Base-by-base conservation (phyloP, 2,113 vertebrate genomes). In the Caranx melampygus region DNA sequence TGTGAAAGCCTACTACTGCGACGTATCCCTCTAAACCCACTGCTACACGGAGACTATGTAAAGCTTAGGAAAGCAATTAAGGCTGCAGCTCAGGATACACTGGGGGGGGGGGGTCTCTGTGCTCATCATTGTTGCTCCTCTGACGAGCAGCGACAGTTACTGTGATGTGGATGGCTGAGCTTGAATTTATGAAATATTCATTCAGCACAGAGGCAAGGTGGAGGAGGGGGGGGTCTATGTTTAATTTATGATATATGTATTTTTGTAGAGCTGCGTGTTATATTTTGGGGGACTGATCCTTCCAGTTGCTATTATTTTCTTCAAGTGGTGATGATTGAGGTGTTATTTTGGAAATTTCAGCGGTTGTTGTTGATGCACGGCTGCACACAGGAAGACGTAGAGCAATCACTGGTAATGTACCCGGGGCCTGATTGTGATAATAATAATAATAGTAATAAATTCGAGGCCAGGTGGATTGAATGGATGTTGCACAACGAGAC, bases 151-250 rank as follows among this genome's bases (percentile, higher is more conserved):
- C 37, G 86, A 91, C 88, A 90, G 79, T 62, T 65, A 66, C 67
- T 64, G 51, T 55, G 86, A 87, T 83, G 89, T 75, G 88, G 66
- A 89, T 85, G 88, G 74, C 79, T 89, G 86, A 83, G 85, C 79
- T 75, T 72, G 62, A 75, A 84, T 85, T 75, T 74, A 93, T 94
- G 74, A 93, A 94, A 93, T 93, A 93, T 94, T 93, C 72, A 94
- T 94, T 89, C 16, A 70, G 74, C 72, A 72, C 61, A 35, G 35
- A 70, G 47, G 18, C 33, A 58, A 65, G 69, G 54, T 55, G 70
- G 61, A 21, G 69, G 88, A 68, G 82, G 61, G 49, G 69, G 89
- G 75, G 83, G 68, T 2, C 58, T 1, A 85, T 92, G 87, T 92
- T 69, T 91, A 79, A 93, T 94, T 90, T 68, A 92, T 81, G n/a